phyloP scores from a whole-genome alignment of 2,797 vertebrate species.

The Brachyrhaphis roseni region DNA sequence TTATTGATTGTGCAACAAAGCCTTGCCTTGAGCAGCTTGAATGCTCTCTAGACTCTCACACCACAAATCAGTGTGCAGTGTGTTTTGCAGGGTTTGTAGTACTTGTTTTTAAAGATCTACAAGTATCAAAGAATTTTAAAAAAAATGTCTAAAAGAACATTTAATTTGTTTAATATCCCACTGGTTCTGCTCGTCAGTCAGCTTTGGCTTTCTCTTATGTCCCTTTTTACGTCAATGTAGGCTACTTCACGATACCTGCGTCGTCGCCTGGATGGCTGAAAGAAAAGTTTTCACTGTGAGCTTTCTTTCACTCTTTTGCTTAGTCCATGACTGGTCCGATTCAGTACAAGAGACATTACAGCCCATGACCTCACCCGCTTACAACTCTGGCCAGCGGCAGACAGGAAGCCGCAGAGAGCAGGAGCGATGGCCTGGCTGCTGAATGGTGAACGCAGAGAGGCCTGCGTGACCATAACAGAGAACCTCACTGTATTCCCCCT shows the following conservation, averaged over 20 bases:
- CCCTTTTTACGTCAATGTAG: not conserved
- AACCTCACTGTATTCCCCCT: constrained; percentile 43
- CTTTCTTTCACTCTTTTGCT: constrained; percentile 36
- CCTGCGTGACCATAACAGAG: constrained; percentile 55
- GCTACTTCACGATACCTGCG: not conserved
- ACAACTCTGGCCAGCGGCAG: constrained; percentile 55
- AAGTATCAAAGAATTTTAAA: constrained; percentile 26
- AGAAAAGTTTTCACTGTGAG: constrained; percentile 30
- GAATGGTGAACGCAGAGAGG: constrained; percentile 36
- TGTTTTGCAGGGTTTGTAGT: constrained; percentile 45
- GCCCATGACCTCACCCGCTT: constrained; percentile 66
- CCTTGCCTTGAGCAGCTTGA: constrained; percentile 21
- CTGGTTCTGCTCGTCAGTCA: constrained; percentile 14
- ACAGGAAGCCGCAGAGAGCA: constrained; percentile 42
- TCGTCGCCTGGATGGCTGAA: constrained; percentile 14
- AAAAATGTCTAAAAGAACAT: constrained; percentile 28
- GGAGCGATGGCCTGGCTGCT: constrained; percentile 40
- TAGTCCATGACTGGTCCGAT: constrained; percentile 38
- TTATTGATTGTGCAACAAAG: constrained; percentile 34
- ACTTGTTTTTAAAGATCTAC: constrained; percentile 44
- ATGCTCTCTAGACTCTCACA: constrained; percentile 16
- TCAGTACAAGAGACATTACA: constrained; percentile 56
- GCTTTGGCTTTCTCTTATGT: not conserved
- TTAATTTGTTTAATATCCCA: constrained; percentile 17
- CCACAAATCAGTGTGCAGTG: not conserved